Evolutionary conservation across 2,888 invertebrate genomes (phyloP).

Genomic region (Odontocolon sp.): DNA sequence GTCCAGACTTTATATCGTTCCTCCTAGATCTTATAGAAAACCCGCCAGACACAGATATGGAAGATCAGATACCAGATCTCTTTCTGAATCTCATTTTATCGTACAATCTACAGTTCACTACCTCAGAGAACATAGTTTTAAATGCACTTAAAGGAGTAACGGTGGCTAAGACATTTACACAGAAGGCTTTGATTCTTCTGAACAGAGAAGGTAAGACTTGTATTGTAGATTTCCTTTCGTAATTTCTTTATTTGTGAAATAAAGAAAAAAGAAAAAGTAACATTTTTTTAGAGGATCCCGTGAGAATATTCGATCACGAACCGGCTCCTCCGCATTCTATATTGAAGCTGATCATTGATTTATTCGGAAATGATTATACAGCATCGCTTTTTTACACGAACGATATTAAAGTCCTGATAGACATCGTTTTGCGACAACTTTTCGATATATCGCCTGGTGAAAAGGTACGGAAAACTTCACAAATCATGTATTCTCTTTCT

Average conservation of each 20-base stretch:
- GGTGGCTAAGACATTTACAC: slow-evolving; percentile 93
- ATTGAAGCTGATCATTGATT: slow-evolving; percentile 92
- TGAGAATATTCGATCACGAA: slow-evolving; percentile 91
- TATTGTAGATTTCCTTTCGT: neutral
- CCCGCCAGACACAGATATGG: slow-evolving; percentile 90
- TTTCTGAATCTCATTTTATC: slow-evolving; percentile 92
- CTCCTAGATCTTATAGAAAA: slow-evolving; percentile 91
- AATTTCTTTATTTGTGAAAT: no score
- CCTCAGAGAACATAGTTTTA: slow-evolving; percentile 87
- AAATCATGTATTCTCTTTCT: no score
- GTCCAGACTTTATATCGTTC: slow-evolving; percentile 90
- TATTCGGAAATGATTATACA: slow-evolving; percentile 90
- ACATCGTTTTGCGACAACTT: slow-evolving; percentile 94
- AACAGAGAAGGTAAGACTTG: slow-evolving; percentile 91
- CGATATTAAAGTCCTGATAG: slow-evolving; percentile 95
- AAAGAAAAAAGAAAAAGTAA: slow-evolving; percentile 23
- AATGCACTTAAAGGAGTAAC: slow-evolving; percentile 86
- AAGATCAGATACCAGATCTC: slow-evolving; percentile 92
- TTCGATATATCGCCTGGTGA: slow-evolving; percentile 95
- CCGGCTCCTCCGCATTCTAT: slow-evolving; percentile 92
- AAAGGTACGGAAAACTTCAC: no score
- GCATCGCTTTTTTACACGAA: slow-evolving; percentile 96
- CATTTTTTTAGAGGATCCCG: slow-evolving; percentile 89
- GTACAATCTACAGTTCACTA: slow-evolving; percentile 93
- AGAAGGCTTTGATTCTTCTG: slow-evolving; percentile 92